Evolutionary conservation across 92 coral and sea anemone genomes (phyloP).

Genomic region (Zoanthus gigantus): DNA sequence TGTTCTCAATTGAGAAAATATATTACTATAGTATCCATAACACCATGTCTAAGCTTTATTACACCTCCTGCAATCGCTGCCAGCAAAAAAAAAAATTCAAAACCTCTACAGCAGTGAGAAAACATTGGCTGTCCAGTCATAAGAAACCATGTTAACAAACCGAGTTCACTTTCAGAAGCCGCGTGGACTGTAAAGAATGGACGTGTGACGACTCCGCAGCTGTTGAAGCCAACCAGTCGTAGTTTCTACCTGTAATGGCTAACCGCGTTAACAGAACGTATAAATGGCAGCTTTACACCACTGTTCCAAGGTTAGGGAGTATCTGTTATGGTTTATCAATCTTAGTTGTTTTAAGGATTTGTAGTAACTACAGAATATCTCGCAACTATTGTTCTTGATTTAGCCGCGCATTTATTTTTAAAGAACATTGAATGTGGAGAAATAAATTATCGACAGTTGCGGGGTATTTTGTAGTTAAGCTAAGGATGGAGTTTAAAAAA

Average conservation of each 20-base stretch:
- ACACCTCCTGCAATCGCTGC: constrained; percentile 20
- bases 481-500: not conserved
- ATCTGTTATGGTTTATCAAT: constrained; percentile 13
- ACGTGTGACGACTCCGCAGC: constrained; percentile 8
- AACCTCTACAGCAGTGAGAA: constrained; percentile 17
- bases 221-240: not conserved
- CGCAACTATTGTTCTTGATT: too few species aligned
- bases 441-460: too few species aligned
- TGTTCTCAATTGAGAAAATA: not conserved
- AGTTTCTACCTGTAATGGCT: not conserved
- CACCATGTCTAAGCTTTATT: constrained; percentile 23
- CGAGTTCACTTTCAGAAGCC: constrained; percentile 11
- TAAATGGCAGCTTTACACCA: constrained; percentile 33
- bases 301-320: constrained; percentile 5
- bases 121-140: constrained; percentile 19
- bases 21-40: not conserved
- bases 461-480: too few species aligned
- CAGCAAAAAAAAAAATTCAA: constrained; percentile 11
- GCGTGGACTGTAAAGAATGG: constrained; percentile 27
- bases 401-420: too few species aligned
- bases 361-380: not conserved
- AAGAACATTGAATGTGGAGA: too few species aligned
- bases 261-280: constrained; percentile 11
- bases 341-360: constrained; percentile 3
- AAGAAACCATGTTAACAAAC: constrained; percentile 9